Base-by-base conservation (phyloP, 1,140 invertebrate genomes). In the Pseudobourletiella spinata region DNA sequence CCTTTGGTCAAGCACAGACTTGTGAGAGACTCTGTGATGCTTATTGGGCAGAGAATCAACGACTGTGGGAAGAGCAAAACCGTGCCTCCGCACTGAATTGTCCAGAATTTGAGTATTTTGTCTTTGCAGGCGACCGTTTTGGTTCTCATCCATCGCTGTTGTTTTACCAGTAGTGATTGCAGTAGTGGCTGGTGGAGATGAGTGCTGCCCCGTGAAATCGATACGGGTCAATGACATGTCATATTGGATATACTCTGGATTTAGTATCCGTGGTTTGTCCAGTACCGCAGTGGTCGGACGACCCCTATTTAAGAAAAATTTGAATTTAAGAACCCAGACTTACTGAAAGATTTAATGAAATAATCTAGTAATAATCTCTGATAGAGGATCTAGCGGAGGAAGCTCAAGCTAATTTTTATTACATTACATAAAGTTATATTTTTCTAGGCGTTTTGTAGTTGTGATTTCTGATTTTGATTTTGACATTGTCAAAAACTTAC, bases 201-300 rank as follows among this genome's bases (percentile, higher is more conserved):
- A 32, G 22, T 24, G 32, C 24, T 51, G 54, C n/a, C 52, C 54
- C 11, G 63, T 28, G 46, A 69, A 65, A 51, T 68, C 66, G 44
- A 66, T 63, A 1, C 64, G 58, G 15, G 63, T 68, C 29, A 68
- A 42, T 22, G 66, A 64, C 66, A 70, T 66, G 60, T 70, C 69
- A 62, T 68, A 61, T 16, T 63, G 63, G 16, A 65, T 68, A 30
- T 57, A 68, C 15, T 70, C 66, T 15, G 59, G 58, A 62, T 68
- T 65, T 14, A 70, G 54, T 55, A 69, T 61, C 59, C 64, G 56
- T 20, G 68, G 68, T 48, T 63, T 63, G 50, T 55, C 44, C 25
- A 68, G 46, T n/a, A 55, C 65, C 32, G 63, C 64, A 62, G 64
- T 66, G 3, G 35, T 57, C 15, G 67, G 64, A 46, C 64, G 44